Conservation (phyloP, 2,113 vertebrate species). For the Eolophus roseicapilla region DNA sequence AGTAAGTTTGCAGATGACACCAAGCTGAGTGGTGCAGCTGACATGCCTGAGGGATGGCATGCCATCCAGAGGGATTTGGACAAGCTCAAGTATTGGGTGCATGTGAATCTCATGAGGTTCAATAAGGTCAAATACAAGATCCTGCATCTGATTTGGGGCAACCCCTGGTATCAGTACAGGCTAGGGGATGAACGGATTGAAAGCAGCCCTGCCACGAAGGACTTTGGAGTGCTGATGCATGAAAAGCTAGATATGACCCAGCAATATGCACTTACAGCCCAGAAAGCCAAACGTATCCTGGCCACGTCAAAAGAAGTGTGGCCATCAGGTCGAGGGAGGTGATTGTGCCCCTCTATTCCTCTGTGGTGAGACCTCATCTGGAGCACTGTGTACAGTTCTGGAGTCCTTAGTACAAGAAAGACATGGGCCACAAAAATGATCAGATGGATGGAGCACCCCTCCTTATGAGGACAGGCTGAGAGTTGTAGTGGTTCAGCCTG, state of each 20-base stretch:
- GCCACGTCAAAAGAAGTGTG: neutral
- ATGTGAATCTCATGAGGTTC: neutral
- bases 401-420: neutral
- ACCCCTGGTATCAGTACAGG: neutral
- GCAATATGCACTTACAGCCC: neutral
- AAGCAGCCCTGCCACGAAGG: neutral
- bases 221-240: neutral
- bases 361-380: neutral
- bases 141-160: neutral
- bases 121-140: neutral
- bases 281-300: neutral
- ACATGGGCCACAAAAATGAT: too few relatives aligned
- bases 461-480: neutral
- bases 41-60: neutral
- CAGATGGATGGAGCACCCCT: neutral
- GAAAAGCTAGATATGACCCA: neutral
- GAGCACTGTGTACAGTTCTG: neutral
- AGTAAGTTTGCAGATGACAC: neutral
- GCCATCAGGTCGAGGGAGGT: neutral
- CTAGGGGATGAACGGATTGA: neutral
- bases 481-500: neutral
- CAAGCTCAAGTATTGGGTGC: neutral
- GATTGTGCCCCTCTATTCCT: neutral
- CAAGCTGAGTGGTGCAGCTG: neutral
- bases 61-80: neutral